Evolutionary conservation across 1,140 invertebrate species (phyloP).

Genomic region (Caenorhabditis briggsae): DNA sequence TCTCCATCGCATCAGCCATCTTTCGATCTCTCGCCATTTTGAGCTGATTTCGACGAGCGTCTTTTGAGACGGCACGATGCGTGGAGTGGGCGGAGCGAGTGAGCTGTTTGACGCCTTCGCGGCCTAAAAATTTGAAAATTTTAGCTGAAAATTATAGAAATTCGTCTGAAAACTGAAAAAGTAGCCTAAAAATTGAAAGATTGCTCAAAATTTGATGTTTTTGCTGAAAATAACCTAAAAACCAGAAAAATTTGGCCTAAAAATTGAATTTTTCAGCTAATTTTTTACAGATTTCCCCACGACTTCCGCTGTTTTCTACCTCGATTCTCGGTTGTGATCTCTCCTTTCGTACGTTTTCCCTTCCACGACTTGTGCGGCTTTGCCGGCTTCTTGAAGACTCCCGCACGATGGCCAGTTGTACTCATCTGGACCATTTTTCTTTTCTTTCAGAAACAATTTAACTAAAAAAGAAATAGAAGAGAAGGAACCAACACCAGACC

Average conservation of each 20-base stretch:
- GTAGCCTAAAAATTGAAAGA: too few relatives aligned
- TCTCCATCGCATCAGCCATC: conserved; percentile 19
- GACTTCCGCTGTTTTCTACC: neutral
- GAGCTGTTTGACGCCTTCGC: conserved; percentile 41
- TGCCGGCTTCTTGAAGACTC: conserved; percentile 57
- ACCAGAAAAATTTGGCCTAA: neutral
- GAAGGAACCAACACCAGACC: neutral
- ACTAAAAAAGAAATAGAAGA: too few relatives aligned
- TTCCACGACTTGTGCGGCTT: conserved; percentile 61
- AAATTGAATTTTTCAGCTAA: neutral
- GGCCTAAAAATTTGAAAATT: conserved; percentile 7
- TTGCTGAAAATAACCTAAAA: neutral
- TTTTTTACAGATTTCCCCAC: neutral
- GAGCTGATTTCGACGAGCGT: conserved; percentile 35
- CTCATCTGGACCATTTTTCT: neutral
- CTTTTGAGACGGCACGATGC: conserved; percentile 57
- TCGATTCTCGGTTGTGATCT: conserved; percentile 53
- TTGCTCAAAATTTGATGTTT: too few relatives aligned
- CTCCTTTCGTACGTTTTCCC: conserved; percentile 61
- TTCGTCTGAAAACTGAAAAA: too few relatives aligned
- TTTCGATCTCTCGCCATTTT: conserved; percentile 13
- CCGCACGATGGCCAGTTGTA: conserved; percentile 52
- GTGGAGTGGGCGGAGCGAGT: conserved; percentile 4
- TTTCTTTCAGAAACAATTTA: neutral
- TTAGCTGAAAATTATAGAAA: too few relatives aligned